These are phyloP conservation scores for Amphiprion ocellaris DNA, from an alignment of 2,113 vertebrate genomes.

Conservation along the genomic window DNA sequence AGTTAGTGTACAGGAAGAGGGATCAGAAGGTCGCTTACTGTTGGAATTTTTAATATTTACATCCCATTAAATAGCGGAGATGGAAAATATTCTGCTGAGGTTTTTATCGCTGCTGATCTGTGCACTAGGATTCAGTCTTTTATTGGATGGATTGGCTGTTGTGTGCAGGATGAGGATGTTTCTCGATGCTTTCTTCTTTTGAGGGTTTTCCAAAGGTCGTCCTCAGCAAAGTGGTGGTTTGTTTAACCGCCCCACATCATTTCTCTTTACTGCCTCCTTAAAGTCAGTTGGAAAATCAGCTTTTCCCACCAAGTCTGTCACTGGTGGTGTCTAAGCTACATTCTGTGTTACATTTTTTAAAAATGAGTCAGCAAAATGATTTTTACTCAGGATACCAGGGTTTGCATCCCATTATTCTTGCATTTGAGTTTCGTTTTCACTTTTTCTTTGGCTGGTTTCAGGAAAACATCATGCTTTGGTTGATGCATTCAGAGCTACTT, in stretches of 20 bases:
- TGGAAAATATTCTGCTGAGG: conserved; percentile 13
- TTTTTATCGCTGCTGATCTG: conserved; percentile 12
- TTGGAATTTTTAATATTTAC: conserved; percentile 34
- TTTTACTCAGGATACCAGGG: too few species aligned
- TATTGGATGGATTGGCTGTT: not conserved
- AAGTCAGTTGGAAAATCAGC: not conserved
- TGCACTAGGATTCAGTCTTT: not conserved
- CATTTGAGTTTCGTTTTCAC: too few species aligned
- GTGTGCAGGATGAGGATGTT: not conserved
- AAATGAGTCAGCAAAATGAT: too few species aligned
- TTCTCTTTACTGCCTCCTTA: not conserved
- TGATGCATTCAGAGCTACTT: too few species aligned
- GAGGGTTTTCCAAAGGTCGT: not conserved
- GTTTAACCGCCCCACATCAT: not conserved
- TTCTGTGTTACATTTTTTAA: too few species aligned
- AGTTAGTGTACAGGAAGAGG: conserved; percentile 8
- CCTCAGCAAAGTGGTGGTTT: not conserved
- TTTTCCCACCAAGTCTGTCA: not conserved
- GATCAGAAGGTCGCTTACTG: conserved; percentile 38
- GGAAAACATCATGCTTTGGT: too few species aligned
- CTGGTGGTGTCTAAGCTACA: too few species aligned
- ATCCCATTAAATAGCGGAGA: conserved; percentile 35
- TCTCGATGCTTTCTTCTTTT: not conserved
- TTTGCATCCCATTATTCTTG: too few species aligned
- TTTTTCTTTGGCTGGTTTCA: too few species aligned